Percentiles rank a stretch among this genome's conserved stretches.
Conservation (phyloP, 2,797 vertebrate species). For the Morelia viridis region DNA sequence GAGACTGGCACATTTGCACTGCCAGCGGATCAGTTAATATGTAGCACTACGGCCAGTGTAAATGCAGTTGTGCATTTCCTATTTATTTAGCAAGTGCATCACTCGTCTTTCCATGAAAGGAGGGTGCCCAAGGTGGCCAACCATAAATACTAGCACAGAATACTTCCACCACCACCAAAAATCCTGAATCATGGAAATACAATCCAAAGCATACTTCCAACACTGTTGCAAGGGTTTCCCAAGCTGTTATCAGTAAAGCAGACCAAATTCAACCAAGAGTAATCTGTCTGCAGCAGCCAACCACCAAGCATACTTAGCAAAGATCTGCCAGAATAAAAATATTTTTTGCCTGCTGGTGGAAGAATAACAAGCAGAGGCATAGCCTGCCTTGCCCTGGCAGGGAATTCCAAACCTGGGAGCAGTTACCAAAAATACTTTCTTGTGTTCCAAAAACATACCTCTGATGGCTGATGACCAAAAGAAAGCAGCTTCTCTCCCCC, state of each 20-base stretch:
- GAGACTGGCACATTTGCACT: constrained; percentile 71
- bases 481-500: not conserved
- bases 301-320: not conserved
- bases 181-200: not conserved
- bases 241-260: not conserved
- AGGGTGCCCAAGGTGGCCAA: not conserved
- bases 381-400: not conserved
- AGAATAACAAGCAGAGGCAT: not conserved
- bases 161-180: not conserved
- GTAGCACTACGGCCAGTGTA: constrained; percentile 46
- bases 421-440: not conserved
- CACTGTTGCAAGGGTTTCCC: not conserved
- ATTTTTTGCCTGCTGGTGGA: not conserved
- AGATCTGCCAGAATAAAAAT: not conserved
- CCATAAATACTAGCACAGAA: not conserved
- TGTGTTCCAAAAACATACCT: not conserved
- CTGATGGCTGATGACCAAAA: not conserved
- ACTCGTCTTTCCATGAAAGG: not conserved
- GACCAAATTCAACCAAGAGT: not conserved
- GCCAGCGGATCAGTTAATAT: constrained; percentile 71
- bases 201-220: not conserved
- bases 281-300: not conserved
- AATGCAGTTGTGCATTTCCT: constrained; percentile 31
- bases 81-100: not conserved
- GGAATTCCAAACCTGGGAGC: not conserved